A percentile compares a stretch with the other conserved stretches of the same genome.
These are phyloP conservation scores for Nymphicus hollandicus DNA, from an alignment of 2,113 vertebrate species.

Conservation along the genomic window DNA sequence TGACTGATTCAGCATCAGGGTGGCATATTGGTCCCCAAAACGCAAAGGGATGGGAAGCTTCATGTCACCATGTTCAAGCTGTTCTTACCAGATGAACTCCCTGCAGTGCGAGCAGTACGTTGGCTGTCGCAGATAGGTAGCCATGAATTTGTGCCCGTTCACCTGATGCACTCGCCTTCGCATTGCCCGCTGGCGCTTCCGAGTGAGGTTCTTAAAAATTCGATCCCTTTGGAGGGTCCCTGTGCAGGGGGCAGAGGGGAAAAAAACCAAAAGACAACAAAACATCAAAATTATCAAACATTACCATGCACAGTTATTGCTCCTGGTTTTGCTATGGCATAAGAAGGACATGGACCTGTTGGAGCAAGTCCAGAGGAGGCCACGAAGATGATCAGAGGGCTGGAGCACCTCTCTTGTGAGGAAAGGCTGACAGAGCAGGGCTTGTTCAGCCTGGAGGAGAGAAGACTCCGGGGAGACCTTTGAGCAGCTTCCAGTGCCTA, in stretches of 20 bases:
- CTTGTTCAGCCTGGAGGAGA: neutral
- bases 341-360: neutral
- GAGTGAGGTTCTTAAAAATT: constrained; percentile 85
- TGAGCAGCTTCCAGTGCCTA: neutral
- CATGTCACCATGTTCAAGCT: fast-evolving
- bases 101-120: constrained; percentile 98
- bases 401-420: neutral
- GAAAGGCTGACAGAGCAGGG: neutral
- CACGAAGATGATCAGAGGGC: neutral
- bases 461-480: neutral
- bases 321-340: neutral
- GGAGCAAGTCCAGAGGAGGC: neutral
- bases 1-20: fast-evolving
- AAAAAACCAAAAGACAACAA: neutral
- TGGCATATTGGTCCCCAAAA: neutral
- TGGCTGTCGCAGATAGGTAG: constrained; percentile 92
- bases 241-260: neutral
- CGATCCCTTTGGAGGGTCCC: constrained; percentile 77
- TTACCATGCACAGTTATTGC: neutral
- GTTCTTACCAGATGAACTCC: constrained; percentile 94
- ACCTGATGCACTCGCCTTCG: constrained; percentile 91
- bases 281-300: neutral
- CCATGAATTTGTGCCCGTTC: constrained; percentile 99
- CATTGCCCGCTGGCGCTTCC: constrained; percentile 90
- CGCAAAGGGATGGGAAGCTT: fast-evolving